These are phyloP conservation scores for Thymelicus sylvestris DNA, from an alignment of 2,888 invertebrate species.

Conservation along the genomic window DNA sequence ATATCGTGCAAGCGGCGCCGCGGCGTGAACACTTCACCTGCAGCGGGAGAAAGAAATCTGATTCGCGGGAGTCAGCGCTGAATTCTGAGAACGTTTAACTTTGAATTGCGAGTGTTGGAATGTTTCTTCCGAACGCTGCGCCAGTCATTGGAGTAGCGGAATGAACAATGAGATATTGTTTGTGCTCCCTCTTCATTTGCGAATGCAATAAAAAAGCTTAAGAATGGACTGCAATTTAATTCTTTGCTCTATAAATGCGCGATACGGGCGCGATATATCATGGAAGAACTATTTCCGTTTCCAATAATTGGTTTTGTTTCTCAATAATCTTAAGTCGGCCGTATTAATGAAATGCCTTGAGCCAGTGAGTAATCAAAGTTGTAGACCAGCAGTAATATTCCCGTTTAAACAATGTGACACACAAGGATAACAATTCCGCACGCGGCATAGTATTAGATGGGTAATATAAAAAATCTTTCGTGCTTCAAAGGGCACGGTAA, in stretches of 20 bases:
- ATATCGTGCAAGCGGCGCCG: neutral
- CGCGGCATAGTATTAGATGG: too few relatives aligned
- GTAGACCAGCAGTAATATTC: too few relatives aligned
- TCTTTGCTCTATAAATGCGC: neutral
- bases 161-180: conserved; percentile 29
- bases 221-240: conserved; percentile 15
- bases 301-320: too few relatives aligned
- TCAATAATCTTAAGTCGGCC: too few relatives aligned
- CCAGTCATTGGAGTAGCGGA: conserved; percentile 24
- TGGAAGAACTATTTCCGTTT: too few relatives aligned
- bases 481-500: too few relatives aligned
- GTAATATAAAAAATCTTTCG: too few relatives aligned
- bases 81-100: conserved; percentile 26
- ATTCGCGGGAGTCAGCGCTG: conserved; percentile 14
- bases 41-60: conserved; percentile 19
- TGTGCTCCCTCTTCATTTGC: conserved; percentile 16
- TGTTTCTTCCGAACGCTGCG: conserved; percentile 23
- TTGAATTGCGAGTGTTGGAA: conserved; percentile 24
- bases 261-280: neutral
- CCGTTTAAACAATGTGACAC: too few relatives aligned
- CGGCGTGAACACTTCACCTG: conserved; percentile 6
- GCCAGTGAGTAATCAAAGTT: too few relatives aligned
- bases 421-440: too few relatives aligned
- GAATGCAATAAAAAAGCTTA: conserved; percentile 23
- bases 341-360: too few relatives aligned